phyloP scores from a whole-genome alignment of 2,888 invertebrate genomes.

The Himalopsyche kuldschensis region DNA sequence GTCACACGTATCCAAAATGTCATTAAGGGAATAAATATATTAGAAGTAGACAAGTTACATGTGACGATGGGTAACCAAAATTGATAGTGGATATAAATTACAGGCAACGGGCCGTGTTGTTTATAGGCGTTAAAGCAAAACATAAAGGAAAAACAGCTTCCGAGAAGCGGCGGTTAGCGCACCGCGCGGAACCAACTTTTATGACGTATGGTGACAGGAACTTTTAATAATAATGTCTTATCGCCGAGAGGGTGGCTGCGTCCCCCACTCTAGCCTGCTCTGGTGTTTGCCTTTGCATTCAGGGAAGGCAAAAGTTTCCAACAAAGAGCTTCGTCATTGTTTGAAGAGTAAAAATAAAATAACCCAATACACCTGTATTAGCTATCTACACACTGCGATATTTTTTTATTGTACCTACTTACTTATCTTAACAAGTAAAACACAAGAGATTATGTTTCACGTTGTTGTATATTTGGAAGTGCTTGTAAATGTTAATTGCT shows the following conservation, averaged over 20 bases:
- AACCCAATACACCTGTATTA: neutral
- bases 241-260: conserved; percentile 6
- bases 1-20: neutral
- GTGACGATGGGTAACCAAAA: conserved; percentile 1
- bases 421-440: neutral
- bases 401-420: neutral
- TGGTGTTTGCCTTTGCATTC: neutral
- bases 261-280: neutral
- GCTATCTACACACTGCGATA: neutral
- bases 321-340: conserved; percentile 2
- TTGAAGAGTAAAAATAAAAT: neutral
- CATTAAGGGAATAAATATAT: neutral
- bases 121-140: conserved; percentile 4
- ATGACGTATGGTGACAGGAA: conserved; percentile 39
- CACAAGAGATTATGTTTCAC: neutral
- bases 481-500: no score
- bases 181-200: conserved; percentile 31
- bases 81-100: conserved; percentile 16
- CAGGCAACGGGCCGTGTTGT: conserved; percentile 15
- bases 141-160: conserved; percentile 16
- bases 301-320: neutral
- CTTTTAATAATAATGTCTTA: conserved; percentile 39
- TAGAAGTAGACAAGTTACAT: neutral
- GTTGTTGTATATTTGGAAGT: no score
- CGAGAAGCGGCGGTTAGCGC: neutral